Evolutionary conservation across 2,113 vertebrate genomes (phyloP).

Genomic region (Chaetorhynchus papuensis): DNA sequence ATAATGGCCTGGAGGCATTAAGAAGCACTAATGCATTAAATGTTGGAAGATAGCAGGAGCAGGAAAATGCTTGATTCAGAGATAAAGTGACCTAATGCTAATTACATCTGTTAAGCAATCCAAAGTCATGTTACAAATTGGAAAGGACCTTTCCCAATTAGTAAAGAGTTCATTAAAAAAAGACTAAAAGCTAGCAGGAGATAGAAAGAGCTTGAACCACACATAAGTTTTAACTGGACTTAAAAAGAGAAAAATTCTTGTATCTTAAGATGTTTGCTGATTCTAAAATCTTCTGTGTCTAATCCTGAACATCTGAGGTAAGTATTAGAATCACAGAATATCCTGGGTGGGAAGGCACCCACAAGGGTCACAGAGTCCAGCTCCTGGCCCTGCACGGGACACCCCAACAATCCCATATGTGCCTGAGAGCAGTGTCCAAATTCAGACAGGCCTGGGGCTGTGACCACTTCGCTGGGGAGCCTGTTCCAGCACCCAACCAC

Average conservation of each 20-base stretch:
- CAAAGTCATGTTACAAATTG: conserved; percentile 15
- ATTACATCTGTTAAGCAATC: conserved; percentile 45
- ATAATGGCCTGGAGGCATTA: not conserved
- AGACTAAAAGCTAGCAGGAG: not conserved
- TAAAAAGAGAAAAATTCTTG: not conserved
- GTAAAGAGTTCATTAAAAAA: conserved; percentile 30
- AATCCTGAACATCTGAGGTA: not conserved
- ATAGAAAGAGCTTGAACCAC: not conserved
- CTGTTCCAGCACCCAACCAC: not conserved
- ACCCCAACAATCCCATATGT: not conserved
- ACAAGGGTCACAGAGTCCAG: not conserved
- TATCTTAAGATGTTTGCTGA: not conserved
- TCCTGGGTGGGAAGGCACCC: not conserved
- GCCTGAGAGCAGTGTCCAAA: not conserved
- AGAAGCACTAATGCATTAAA: conserved; percentile 48
- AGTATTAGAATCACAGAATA: not conserved
- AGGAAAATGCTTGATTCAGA: conserved; percentile 31
- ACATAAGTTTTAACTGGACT: not conserved
- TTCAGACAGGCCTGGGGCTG: not conserved
- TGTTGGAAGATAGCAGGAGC: not conserved
- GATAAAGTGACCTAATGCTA: conserved; percentile 51
- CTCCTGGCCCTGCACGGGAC: not conserved
- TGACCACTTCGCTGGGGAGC: not conserved
- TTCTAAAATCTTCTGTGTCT: not conserved
- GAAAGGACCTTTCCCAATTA: conserved; percentile 26